phyloP scores from a whole-genome alignment of 2,888 invertebrate species.

The Polyommatus iphigenia region DNA sequence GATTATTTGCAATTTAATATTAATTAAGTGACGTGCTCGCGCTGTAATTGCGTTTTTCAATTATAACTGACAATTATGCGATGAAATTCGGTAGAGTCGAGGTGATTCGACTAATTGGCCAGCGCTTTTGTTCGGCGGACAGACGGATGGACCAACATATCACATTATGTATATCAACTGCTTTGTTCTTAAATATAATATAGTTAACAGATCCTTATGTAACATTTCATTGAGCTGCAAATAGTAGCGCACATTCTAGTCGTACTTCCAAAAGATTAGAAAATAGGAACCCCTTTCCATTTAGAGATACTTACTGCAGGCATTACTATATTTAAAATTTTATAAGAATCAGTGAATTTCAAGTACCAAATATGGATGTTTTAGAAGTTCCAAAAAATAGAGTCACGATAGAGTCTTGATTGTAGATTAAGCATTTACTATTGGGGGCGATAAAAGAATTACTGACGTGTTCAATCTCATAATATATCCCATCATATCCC shows the following conservation, averaged over 20 bases:
- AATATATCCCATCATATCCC: neutral
- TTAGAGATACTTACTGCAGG: too few species aligned
- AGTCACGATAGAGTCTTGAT: neutral
- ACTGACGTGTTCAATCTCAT: neutral
- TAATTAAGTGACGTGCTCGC: constrained; percentile 76
- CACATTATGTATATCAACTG: neutral
- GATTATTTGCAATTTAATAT: constrained; percentile 81
- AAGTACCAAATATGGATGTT: neutral
- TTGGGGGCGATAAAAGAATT: neutral
- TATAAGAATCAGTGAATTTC: too few species aligned
- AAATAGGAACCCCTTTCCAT: too few species aligned
- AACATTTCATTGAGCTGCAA: too few species aligned
- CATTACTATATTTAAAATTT: too few species aligned
- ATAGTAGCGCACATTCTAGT: too few species aligned
- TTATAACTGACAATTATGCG: constrained; percentile 77
- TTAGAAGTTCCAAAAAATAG: neutral
- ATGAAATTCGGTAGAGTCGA: constrained; percentile 68
- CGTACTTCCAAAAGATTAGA: too few species aligned
- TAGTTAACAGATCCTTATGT: neutral
- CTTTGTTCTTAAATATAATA: neutral
- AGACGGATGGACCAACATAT: neutral
- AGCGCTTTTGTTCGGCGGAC: constrained; percentile 38
- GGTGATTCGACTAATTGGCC: constrained; percentile 66
- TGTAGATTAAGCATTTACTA: neutral
- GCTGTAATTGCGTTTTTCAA: constrained; percentile 78